Evolutionary conservation across 2,797 vertebrate genomes (phyloP).

Genomic region (Gobio occitaniae): DNA sequence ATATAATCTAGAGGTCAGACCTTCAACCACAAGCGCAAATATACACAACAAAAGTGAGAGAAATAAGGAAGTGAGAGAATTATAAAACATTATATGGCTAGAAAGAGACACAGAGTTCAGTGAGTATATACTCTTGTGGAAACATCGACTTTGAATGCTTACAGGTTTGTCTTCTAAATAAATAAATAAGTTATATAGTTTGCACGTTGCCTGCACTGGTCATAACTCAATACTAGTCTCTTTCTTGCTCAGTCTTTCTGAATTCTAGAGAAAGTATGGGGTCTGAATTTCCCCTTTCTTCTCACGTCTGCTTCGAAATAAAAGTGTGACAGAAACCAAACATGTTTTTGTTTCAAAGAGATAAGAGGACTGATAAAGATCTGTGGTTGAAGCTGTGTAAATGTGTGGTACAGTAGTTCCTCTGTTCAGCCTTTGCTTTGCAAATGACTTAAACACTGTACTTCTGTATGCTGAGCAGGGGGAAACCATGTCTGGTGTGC

Average conservation of each 20-base stretch:
- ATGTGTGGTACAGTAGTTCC: constrained; percentile 40
- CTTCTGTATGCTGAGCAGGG: not conserved
- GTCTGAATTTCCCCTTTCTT: not conserved
- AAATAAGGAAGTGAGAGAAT: constrained; percentile 39
- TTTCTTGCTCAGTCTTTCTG: not conserved
- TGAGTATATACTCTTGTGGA: not conserved
- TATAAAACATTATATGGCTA: not conserved
- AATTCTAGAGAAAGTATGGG: not conserved
- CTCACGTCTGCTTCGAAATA: constrained; percentile 19
- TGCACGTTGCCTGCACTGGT: not conserved
- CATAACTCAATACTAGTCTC: not conserved
- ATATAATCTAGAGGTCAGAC: not conserved
- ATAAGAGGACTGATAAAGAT: constrained; percentile 42
- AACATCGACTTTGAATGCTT: not conserved
- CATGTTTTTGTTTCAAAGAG: not conserved
- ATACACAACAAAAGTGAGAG: not conserved
- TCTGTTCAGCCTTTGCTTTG: constrained; percentile 53
- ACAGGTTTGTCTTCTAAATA: too few species aligned
- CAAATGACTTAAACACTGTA: constrained; percentile 50
- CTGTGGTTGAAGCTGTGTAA: constrained; percentile 12
- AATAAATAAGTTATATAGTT: not conserved
- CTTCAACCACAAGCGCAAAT: constrained; percentile 24
- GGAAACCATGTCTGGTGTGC: not conserved
- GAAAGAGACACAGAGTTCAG: not conserved
- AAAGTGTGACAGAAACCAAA: constrained; percentile 40